phyloP scores from a whole-genome alignment of 2,888 invertebrate genomes.

The Sminthurides aquaticus region DNA sequence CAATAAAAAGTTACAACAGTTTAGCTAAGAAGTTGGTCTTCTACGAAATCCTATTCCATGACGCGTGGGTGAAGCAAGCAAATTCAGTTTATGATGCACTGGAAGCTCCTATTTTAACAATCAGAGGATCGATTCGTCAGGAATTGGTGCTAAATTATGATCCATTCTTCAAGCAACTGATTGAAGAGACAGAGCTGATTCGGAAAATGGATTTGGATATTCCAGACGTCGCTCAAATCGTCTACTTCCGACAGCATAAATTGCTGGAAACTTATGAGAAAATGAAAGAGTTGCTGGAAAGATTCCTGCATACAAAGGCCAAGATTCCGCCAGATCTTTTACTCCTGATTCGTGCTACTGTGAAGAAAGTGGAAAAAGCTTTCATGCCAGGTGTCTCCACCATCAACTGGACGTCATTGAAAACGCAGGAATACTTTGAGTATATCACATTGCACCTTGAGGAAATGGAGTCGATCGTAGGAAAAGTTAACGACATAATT shows the following conservation, averaged over 20 bases:
- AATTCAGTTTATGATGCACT: conserved; percentile 38
- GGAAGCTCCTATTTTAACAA: conserved; percentile 38
- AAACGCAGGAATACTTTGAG: conserved; percentile 51
- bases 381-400: conserved; percentile 68
- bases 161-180: conserved; percentile 51
- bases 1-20: conserved; percentile 70
- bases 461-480: conserved; percentile 36
- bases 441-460: conserved; percentile 34
- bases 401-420: conserved; percentile 74
- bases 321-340: conserved; percentile 35
- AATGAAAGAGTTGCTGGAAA: conserved; percentile 57
- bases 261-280: conserved; percentile 58
- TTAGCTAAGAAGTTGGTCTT: conserved; percentile 70
- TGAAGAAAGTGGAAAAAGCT: conserved; percentile 55
- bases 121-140: conserved; percentile 33
- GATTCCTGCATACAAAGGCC: conserved; percentile 44
- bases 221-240: conserved; percentile 66
- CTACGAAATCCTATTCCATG: conserved; percentile 74
- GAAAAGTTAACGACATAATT: conserved; percentile 37
- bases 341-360: conserved; percentile 34
- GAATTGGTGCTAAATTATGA: conserved; percentile 59
- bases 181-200: conserved; percentile 74
- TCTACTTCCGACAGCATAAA: conserved; percentile 65
- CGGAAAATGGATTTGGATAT: conserved; percentile 66
- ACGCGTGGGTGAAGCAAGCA: conserved; percentile 49